Evolutionary conservation across 2,797 vertebrate genomes (phyloP).

Genomic region (Melanotaenia boesemani): DNA sequence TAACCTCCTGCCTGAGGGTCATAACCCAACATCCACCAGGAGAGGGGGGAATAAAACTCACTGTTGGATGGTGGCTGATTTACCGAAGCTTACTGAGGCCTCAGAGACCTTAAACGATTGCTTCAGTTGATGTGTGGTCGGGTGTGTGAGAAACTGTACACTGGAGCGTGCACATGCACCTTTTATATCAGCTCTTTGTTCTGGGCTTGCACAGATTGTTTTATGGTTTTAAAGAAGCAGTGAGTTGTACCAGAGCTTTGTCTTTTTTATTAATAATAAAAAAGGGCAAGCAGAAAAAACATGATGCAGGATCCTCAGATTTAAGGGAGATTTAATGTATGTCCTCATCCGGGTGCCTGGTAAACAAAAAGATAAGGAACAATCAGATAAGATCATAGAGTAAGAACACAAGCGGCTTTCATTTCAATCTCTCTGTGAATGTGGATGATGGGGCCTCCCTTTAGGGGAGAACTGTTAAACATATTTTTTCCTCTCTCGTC

Average conservation of each 20-base stretch:
- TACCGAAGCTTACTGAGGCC: constrained; percentile 77
- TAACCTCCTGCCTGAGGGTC: constrained; percentile 74
- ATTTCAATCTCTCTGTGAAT: constrained; percentile 59
- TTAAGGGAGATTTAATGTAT: constrained; percentile 66
- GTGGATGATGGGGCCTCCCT: constrained; percentile 55
- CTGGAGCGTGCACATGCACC: constrained; percentile 25
- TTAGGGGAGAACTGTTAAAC: constrained; percentile 39
- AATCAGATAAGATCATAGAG: constrained; percentile 75
- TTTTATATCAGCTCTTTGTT: constrained; percentile 45
- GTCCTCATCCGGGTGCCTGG: constrained; percentile 60
- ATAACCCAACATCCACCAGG: constrained; percentile 74
- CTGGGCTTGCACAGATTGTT: constrained; percentile 46
- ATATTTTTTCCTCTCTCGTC: constrained; percentile 25
- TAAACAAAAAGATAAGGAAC: constrained; percentile 78
- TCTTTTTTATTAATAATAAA: constrained; percentile 51
- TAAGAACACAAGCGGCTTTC: constrained; percentile 66
- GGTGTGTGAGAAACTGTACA: constrained; percentile 33
- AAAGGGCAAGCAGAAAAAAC: constrained; percentile 13
- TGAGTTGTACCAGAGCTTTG: constrained; percentile 54
- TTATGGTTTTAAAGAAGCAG: constrained; percentile 54
- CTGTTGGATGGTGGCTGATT: constrained; percentile 76
- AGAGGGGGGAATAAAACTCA: constrained; percentile 73
- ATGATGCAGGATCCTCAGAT: constrained; percentile 49
- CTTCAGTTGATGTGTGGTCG: constrained; percentile 44
- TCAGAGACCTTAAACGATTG: constrained; percentile 72